phyloP scores from a whole-genome alignment of 2,797 vertebrate species.

The Potorous gilbertii region DNA sequence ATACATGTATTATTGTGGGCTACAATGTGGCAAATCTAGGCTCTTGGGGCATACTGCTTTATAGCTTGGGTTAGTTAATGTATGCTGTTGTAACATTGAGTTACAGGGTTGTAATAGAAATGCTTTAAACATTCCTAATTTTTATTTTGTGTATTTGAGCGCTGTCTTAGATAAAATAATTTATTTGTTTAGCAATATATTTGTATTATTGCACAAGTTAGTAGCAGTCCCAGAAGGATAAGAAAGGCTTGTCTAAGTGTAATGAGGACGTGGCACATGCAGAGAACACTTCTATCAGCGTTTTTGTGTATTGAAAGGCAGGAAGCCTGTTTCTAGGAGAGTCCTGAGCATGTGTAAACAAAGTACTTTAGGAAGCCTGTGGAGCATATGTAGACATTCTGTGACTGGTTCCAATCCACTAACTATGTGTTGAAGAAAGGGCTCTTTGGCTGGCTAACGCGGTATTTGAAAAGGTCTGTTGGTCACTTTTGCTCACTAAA shows the following conservation, averaged over 20 bases:
- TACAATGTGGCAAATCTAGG: neutral
- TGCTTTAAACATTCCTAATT: neutral
- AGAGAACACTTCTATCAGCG: neutral
- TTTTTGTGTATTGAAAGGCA: neutral
- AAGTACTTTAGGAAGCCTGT: neutral
- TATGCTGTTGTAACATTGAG: neutral
- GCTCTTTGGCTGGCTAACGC: neutral
- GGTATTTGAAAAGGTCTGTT: neutral
- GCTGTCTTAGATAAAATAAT: neutral
- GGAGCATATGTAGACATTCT: neutral
- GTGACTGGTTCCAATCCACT: neutral
- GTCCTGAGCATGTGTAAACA: neutral
- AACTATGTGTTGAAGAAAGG: neutral
- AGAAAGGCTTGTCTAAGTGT: neutral
- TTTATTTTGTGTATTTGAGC: conserved; percentile 18
- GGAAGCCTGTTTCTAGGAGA: neutral
- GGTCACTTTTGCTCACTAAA: neutral
- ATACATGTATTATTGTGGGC: neutral
- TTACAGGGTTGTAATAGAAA: neutral
- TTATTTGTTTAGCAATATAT: neutral
- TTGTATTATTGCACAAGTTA: neutral
- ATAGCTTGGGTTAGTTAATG: neutral
- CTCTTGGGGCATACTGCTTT: neutral
- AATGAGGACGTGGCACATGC: neutral
- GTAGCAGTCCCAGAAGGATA: neutral